Percentiles rank a stretch among this genome's conserved stretches.
These are phyloP conservation scores for Parapristionchus giblindavisi DNA, from an alignment of 2,888 invertebrate genomes.

Conservation along the genomic window DNA sequence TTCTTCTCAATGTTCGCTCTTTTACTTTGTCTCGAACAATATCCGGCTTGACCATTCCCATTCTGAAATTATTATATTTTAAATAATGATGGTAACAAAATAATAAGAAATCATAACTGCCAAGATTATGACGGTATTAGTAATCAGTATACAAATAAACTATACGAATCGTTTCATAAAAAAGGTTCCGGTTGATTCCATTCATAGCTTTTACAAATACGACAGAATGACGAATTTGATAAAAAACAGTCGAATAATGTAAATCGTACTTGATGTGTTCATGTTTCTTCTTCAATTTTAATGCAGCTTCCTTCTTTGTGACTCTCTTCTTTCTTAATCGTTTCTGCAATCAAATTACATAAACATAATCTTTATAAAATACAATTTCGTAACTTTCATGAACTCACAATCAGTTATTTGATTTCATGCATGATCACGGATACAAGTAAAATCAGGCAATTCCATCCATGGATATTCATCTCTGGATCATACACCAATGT, in stretches of 20 bases:
- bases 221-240: not conserved
- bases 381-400: too few species aligned
- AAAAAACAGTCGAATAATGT: not conserved
- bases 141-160: not conserved
- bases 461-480: not conserved
- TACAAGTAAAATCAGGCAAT: too few species aligned
- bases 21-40: slow-evolving; percentile 11
- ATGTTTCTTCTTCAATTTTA: slow-evolving; percentile 26
- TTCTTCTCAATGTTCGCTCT: slow-evolving; percentile 23
- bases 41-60: slow-evolving; percentile 32
- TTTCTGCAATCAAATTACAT: slow-evolving; percentile 2
- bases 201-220: too few species aligned
- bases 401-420: too few species aligned
- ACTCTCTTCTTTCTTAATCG: not conserved
- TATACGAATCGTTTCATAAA: not conserved
- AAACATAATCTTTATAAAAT: too few species aligned
- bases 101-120: not conserved
- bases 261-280: slow-evolving; percentile 4
- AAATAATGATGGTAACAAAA: too few species aligned
- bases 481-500: too few species aligned
- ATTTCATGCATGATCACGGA: too few species aligned
- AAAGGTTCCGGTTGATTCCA: too few species aligned
- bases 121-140: not conserved
- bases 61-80: too few species aligned
- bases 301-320: slow-evolving; percentile 20